phyloP scores from a whole-genome alignment of 1,140 invertebrate species.

The Sesamia nonagrioides region DNA sequence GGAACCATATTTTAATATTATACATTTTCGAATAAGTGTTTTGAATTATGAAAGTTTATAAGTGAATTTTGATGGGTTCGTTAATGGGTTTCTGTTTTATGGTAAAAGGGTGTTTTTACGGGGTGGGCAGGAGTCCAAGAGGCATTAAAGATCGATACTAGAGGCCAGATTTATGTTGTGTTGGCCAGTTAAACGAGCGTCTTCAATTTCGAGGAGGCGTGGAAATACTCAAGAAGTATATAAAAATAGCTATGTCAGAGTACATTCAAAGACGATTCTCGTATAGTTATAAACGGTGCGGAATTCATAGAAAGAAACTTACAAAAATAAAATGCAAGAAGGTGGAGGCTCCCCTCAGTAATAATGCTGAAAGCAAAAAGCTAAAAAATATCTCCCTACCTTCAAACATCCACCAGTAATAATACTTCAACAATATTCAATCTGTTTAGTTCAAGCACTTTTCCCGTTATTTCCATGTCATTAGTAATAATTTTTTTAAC shows the following conservation, averaged over 20 bases:
- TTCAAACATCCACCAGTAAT: neutral
- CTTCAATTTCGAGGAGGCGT: neutral
- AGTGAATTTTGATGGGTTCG: slow-evolving; percentile 45
- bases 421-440: neutral
- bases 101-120: slow-evolving; percentile 38
- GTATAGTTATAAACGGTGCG: too few species aligned
- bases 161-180: slow-evolving; percentile 21
- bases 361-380: neutral
- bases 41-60: slow-evolving; percentile 47
- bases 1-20: slow-evolving; percentile 12
- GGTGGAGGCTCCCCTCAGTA: neutral
- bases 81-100: slow-evolving; percentile 44
- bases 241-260: neutral
- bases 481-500: slow-evolving; percentile 65
- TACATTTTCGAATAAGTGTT: slow-evolving; percentile 40
- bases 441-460: slow-evolving; percentile 22
- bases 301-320: neutral
- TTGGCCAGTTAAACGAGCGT: slow-evolving; percentile 2
- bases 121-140: slow-evolving; percentile 21
- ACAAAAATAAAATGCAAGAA: too few species aligned
- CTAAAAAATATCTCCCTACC: neutral
- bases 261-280: too few species aligned
- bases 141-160: slow-evolving; percentile 20
- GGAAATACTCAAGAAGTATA: neutral
- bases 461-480: slow-evolving; percentile 67